Base-by-base conservation (phyloP, 2,888 invertebrate species). In the Argyresthia goedartella region DNA sequence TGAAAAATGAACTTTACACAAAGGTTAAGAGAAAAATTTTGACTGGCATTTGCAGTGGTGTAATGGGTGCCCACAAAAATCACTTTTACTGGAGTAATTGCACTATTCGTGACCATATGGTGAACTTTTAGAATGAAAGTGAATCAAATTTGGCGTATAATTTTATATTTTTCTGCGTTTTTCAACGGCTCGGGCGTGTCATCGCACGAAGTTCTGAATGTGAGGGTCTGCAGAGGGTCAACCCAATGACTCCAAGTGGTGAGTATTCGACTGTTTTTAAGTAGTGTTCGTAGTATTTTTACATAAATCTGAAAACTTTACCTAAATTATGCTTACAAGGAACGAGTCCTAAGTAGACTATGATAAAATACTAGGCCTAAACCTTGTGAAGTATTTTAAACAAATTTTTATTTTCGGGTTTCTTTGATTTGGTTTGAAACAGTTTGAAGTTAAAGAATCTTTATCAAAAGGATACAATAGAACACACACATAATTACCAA, bases 211-310 rank as follows among this genome's bases (percentile, higher is more conserved):
- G 33, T 7, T 8, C 47, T 3, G 47, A 11, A 35, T 47, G 11
- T 13, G 13, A 47, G 35, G 35, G 25, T 34, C 9, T 11, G n/a
- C 34, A 11, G 15, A 13, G 54, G 53, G 51, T 57, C 59, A 57
- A 56, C 60, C 62, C 53, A 62, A 69, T 64, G 65, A 53, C 54
- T 57, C 57, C 59, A 41, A 50, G 55, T 62, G 69, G 70, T 71
- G 51, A 69, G 70, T 60, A 9, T 25, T 25, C 25, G 6, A 25
- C 25, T 25, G 25, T 25, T 25, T 25, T 25, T 25, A n/a, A 25
- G 25, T 6, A 25, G n/a, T n/a, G n/a, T n/a, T n/a, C n/a, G n/a
- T n/a, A n/a, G n/a, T n/a, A n/a, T n/a, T n/a, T n/a, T n/a, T n/a
- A n/a, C n/a, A n/a, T n/a, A n/a, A n/a, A n/a, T n/a, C n/a, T n/a